phyloP scores from a whole-genome alignment of 2,113 vertebrate species.

The Entosphenus tridentatus region DNA sequence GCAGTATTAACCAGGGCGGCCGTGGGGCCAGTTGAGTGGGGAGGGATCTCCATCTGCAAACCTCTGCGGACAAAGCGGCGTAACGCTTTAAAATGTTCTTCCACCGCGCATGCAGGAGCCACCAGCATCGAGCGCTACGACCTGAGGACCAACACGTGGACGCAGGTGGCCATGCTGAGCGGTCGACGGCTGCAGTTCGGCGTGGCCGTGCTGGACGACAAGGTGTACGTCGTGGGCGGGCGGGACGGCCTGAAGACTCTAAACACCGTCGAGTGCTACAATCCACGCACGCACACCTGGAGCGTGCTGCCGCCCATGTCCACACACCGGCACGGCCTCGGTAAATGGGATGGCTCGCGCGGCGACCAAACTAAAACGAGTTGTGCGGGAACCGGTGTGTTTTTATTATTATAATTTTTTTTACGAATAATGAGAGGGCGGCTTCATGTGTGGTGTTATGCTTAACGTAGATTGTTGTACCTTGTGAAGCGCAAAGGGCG shows the following conservation, averaged over 20 bases:
- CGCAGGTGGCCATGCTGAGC: constrained; percentile 78
- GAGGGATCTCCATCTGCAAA: too few relatives aligned
- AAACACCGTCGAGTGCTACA: constrained; percentile 92
- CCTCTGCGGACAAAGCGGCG: too few relatives aligned
- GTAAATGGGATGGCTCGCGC: constrained; percentile 21
- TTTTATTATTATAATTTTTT: neutral
- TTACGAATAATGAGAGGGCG: neutral
- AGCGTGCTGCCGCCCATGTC: constrained; percentile 96
- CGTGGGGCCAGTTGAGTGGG: too few relatives aligned
- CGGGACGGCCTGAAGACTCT: constrained; percentile 85
- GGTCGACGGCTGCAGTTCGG: constrained; percentile 83
- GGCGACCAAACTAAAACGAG: too few relatives aligned
- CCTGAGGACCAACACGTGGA: constrained; percentile 68
- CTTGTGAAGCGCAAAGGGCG: too few relatives aligned
- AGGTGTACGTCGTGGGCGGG: constrained; percentile 79
- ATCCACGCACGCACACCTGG: constrained; percentile 78
- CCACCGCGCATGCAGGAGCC: constrained; percentile 33
- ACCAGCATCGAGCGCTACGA: constrained; percentile 96
- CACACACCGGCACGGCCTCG: constrained; percentile 79
- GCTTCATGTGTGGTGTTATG: too few relatives aligned
- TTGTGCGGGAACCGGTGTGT: neutral
- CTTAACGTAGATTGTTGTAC: too few relatives aligned
- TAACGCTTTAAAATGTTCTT: too few relatives aligned
- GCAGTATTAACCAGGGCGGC: too few relatives aligned
- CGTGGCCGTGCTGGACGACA: constrained; percentile 65